Percentiles rank a stretch among this genome's conserved stretches.
phyloP scores from a whole-genome alignment of 1,140 invertebrate genomes.

The Bombus polaris region DNA sequence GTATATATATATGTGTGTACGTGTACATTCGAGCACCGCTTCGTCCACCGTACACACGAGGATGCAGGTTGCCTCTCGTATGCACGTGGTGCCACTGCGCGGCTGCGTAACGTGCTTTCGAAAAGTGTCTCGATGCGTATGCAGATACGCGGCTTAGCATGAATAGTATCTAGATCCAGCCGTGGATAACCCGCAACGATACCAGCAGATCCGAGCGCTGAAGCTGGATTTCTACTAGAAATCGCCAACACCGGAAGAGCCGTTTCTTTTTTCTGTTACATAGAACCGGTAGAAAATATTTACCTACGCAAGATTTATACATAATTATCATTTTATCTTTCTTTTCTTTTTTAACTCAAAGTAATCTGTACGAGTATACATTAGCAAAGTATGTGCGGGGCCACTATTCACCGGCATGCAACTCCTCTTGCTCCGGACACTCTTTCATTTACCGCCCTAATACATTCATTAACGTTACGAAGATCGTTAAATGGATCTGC shows the following conservation, averaged over 20 bases:
- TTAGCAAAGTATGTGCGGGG: neutral
- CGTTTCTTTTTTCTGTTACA: neutral
- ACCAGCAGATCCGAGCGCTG: slow-evolving; percentile 18
- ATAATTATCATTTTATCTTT: neutral
- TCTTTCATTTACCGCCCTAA: slow-evolving; percentile 33
- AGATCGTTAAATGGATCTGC: slow-evolving; percentile 38
- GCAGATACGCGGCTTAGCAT: slow-evolving; percentile 56
- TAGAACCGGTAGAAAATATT: neutral
- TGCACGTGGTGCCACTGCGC: slow-evolving; percentile 37
- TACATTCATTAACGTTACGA: slow-evolving; percentile 41
- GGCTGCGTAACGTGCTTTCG: slow-evolving; percentile 54
- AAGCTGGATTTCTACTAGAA: slow-evolving; percentile 26
- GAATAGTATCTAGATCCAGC: slow-evolving; percentile 58
- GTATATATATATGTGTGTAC: neutral
- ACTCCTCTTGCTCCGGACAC: neutral
- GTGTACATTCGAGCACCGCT: neutral
- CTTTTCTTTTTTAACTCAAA: neutral
- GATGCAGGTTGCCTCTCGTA: slow-evolving; percentile 40
- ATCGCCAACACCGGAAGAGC: slow-evolving; percentile 17
- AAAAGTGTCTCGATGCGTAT: slow-evolving; percentile 64
- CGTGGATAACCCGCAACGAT: slow-evolving; percentile 45
- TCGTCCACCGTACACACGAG: neutral
- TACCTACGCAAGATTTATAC: neutral
- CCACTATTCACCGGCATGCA: neutral
- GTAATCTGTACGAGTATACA: neutral